phyloP scores from a whole-genome alignment of 2,797 vertebrate genomes.

The Furcifer pardalis region DNA sequence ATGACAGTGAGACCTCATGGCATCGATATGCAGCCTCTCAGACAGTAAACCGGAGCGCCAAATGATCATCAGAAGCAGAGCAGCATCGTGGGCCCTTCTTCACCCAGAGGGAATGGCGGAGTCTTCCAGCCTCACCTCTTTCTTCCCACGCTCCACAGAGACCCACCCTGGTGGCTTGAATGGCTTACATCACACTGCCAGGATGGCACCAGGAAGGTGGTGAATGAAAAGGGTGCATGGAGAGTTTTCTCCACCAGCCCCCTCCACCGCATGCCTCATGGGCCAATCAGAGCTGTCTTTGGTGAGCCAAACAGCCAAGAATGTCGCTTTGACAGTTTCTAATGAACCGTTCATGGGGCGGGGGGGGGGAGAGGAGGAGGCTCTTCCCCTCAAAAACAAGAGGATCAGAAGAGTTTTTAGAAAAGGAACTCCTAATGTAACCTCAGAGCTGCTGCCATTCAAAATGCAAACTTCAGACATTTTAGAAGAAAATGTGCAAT shows the following conservation, averaged over 20 bases:
- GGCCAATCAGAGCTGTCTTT: constrained; percentile 16
- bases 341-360: constrained; percentile 63
- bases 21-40: neutral
- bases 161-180: neutral
- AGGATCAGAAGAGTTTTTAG: neutral
- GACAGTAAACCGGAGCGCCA: neutral
- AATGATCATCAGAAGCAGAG: neutral
- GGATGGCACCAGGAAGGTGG: constrained; percentile 48
- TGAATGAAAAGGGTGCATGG: constrained; percentile 58
- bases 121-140: neutral
- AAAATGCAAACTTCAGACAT: neutral
- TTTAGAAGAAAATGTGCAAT: neutral
- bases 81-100: neutral
- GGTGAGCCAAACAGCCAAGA: constrained; percentile 70
- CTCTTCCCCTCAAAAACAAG: constrained; percentile 9
- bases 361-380: neutral
- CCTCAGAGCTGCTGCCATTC: neutral
- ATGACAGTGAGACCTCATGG: too few species aligned
- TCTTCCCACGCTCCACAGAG: constrained; percentile 1
- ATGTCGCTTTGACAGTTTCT: constrained; percentile 67
- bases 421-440: neutral
- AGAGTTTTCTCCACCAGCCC: neutral
- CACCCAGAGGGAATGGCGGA: neutral
- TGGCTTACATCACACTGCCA: constrained; percentile 33
- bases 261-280: neutral